Conservation (phyloP, 2,797 vertebrate genomes). For the Argyrosomus regius region DNA sequence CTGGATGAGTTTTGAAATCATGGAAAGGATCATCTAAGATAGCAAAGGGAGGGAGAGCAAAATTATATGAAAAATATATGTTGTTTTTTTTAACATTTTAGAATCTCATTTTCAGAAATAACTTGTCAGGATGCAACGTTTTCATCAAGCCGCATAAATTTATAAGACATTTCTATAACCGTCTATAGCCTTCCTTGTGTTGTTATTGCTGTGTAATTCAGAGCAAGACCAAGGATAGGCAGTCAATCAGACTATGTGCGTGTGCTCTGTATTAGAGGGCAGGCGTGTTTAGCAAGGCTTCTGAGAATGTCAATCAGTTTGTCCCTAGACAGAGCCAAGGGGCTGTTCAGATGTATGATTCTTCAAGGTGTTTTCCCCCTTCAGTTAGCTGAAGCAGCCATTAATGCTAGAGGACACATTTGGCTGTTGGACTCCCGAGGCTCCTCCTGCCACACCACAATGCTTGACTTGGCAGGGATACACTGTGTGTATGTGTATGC, state of each 20-base stretch:
- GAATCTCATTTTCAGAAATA: constrained; percentile 29
- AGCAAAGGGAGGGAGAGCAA: constrained; percentile 20
- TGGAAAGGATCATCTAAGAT: constrained; percentile 47
- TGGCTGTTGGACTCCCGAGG: constrained; percentile 77
- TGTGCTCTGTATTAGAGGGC: constrained; percentile 60
- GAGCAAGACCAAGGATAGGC: constrained; percentile 40
- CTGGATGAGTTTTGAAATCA: constrained; percentile 50
- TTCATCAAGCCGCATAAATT: neutral
- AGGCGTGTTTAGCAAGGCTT: constrained; percentile 67
- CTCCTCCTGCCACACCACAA: constrained; percentile 75
- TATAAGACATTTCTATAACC: constrained; percentile 1
- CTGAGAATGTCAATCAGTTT: constrained; percentile 76
- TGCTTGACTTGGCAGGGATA: constrained; percentile 75
- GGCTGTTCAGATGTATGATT: constrained; percentile 75
- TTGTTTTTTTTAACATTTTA: constrained; percentile 3
- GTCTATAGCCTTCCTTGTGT: constrained; percentile 1
- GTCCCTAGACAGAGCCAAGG: constrained; percentile 66
- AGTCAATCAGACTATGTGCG: constrained; percentile 33
- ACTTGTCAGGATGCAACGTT: neutral
- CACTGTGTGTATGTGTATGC: constrained; percentile 41
- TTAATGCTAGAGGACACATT: constrained; percentile 83
- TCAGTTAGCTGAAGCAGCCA: constrained; percentile 77
- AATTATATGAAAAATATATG: neutral
- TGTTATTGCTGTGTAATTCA: constrained; percentile 45
- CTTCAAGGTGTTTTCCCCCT: constrained; percentile 82